A percentile compares a stretch with the other conserved stretches of the same genome.
Conservation (phyloP, 1,140 invertebrate genomes). For the Diprion similis region DNA sequence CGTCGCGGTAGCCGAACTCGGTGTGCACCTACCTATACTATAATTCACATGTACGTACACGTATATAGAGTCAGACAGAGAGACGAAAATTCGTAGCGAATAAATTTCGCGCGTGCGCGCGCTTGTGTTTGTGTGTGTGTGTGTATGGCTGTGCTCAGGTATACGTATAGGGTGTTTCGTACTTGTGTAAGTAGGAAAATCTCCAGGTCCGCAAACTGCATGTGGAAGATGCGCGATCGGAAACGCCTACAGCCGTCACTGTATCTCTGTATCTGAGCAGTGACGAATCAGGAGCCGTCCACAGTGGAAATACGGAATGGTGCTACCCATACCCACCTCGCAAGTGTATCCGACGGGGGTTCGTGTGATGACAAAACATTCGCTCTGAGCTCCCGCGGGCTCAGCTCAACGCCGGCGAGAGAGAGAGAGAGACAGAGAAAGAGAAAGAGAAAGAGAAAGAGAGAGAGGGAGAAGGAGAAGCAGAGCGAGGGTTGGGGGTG, state of each 20-base stretch:
- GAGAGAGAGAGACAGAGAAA: slow-evolving; percentile 21
- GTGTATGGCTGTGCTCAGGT: no score
- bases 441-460: slow-evolving; percentile 22
- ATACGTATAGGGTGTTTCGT: neutral
- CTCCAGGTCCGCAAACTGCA: neutral
- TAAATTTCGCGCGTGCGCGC: no score
- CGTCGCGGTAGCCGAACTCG: no score
- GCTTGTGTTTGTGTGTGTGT: no score
- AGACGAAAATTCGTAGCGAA: no score
- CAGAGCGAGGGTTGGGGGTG: slow-evolving; percentile 27
- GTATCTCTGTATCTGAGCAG: neutral
- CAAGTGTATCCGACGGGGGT: slow-evolving; percentile 45
- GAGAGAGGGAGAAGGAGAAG: slow-evolving; percentile 23
- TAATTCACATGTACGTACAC: no score
- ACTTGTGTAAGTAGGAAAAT: neutral
- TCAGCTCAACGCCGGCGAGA: slow-evolving; percentile 27
- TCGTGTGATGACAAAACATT: slow-evolving; percentile 55
- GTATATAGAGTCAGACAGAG: no score
- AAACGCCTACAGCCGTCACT: neutral
- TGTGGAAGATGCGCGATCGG: neutral
- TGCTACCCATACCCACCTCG: slow-evolving; percentile 44
- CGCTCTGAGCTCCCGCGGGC: slow-evolving; percentile 48
- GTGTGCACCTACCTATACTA: no score
- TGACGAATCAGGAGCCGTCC: slow-evolving; percentile 19
- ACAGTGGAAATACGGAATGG: slow-evolving; percentile 28